Evolutionary conservation across 2,888 invertebrate genomes (phyloP).

Genomic region (Anthophora plumipes): DNA sequence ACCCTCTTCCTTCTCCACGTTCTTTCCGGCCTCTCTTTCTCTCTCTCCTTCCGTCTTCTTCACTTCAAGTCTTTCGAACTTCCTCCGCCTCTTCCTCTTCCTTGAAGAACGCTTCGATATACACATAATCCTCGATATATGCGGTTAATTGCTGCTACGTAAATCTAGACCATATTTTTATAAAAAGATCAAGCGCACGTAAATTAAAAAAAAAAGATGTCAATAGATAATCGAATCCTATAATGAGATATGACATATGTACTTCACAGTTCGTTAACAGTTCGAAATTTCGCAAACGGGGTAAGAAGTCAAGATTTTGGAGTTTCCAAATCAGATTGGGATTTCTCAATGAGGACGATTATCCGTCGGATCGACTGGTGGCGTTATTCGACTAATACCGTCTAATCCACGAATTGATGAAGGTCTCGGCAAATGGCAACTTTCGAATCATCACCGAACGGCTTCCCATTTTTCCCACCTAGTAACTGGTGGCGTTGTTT

Average conservation of each 20-base stretch:
- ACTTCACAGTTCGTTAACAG: neutral
- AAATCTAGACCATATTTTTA: no score
- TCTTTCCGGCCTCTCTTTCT: constrained; percentile 23
- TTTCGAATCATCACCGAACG: constrained; percentile 24
- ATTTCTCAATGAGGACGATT: constrained; percentile 30
- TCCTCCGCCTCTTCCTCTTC: constrained; percentile 59
- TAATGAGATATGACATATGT: neutral
- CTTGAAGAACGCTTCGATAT: constrained; percentile 24
- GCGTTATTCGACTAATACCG: constrained; percentile 69
- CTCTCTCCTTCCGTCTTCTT: constrained; percentile 33
- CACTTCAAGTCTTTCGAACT: constrained; percentile 19
- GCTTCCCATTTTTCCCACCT: constrained; percentile 18
- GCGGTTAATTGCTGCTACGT: no score
- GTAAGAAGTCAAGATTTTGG: constrained; percentile 32
- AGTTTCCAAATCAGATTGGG: constrained; percentile 30
- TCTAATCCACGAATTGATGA: constrained; percentile 66
- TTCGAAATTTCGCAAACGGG: neutral
- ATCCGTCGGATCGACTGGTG: constrained; percentile 73
- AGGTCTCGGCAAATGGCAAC: constrained; percentile 44
- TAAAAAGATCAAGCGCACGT: no score
- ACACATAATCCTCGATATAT: neutral
- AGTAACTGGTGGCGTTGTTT: constrained; percentile 77
- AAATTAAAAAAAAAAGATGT: no score
- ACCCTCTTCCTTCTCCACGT: constrained; percentile 46
- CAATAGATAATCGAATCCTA: no score